Evolutionary conservation across 92 coral and sea anemone genomes (phyloP).

Genomic region (Meandrina meandrites): DNA sequence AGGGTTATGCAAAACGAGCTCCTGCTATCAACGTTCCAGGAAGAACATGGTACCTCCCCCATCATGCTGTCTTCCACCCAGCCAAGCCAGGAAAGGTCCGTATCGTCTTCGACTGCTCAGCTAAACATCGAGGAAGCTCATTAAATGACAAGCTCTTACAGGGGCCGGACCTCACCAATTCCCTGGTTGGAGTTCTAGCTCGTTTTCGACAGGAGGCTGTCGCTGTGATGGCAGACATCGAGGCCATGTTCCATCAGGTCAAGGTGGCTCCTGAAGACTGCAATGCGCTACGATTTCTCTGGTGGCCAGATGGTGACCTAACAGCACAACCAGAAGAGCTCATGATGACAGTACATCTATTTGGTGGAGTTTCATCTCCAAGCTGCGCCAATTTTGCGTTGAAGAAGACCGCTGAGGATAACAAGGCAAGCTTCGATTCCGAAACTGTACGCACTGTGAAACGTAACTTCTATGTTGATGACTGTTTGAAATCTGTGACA

Average conservation of each 20-base stretch:
- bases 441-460: background rate
- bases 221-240: constrained; percentile 54
- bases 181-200: constrained; percentile 57
- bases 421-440: constrained; percentile 2
- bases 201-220: constrained; percentile 61
- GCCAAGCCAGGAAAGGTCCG: constrained; percentile 60
- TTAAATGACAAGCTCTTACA: constrained; percentile 61
- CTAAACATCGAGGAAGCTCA: constrained; percentile 40
- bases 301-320: constrained; percentile 47
- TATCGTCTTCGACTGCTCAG: constrained; percentile 57
- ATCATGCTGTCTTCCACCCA: constrained; percentile 45
- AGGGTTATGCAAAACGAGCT: constrained; percentile 43
- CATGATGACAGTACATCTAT: constrained; percentile 54
- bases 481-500: background rate
- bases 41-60: constrained; percentile 56
- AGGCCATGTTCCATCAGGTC: constrained; percentile 58
- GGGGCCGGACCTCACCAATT: constrained; percentile 66
- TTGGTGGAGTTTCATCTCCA: constrained; percentile 54
- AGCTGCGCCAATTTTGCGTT: constrained; percentile 59
- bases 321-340: constrained; percentile 27
- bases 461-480: constrained; percentile 9
- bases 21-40: background rate
- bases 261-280: constrained; percentile 34
- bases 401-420: constrained; percentile 47
- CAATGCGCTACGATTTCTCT: constrained; percentile 47